phyloP scores from a whole-genome alignment of 2,113 vertebrate genomes.

The Athene cunicularia region DNA sequence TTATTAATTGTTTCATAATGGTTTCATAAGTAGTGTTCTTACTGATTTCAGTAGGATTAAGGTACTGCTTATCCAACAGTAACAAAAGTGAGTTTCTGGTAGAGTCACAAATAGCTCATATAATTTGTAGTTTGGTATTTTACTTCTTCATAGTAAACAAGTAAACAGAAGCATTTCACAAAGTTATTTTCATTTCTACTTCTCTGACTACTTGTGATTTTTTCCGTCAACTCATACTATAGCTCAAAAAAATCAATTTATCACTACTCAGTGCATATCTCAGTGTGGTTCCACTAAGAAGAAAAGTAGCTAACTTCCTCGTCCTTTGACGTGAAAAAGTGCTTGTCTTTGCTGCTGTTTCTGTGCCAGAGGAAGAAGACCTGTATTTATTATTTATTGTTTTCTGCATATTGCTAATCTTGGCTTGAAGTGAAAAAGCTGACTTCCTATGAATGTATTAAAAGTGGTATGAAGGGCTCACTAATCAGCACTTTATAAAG shows the following conservation, averaged over 20 bases:
- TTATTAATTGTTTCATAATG: not conserved
- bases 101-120: not conserved
- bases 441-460: not conserved
- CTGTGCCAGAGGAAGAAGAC: not conserved
- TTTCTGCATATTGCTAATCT: not conserved
- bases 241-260: not conserved
- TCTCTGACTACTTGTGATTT: not conserved
- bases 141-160: not conserved
- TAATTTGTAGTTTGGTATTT: not conserved
- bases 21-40: not conserved
- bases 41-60: not conserved
- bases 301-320: not conserved
- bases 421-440: not conserved
- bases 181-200: not conserved
- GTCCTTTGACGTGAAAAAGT: not conserved
- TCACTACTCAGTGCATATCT: not conserved
- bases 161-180: not conserved
- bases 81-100: not conserved
- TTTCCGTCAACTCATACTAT: not conserved
- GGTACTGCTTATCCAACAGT: not conserved
- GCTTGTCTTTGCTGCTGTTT: not conserved
- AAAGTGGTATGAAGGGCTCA: not conserved
- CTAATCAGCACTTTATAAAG: slow-evolving; percentile 8
- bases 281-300: not conserved
- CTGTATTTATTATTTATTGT: not conserved